phyloP scores from a whole-genome alignment of 1,140 invertebrate species.

The Aporrectodea caliginosa region DNA sequence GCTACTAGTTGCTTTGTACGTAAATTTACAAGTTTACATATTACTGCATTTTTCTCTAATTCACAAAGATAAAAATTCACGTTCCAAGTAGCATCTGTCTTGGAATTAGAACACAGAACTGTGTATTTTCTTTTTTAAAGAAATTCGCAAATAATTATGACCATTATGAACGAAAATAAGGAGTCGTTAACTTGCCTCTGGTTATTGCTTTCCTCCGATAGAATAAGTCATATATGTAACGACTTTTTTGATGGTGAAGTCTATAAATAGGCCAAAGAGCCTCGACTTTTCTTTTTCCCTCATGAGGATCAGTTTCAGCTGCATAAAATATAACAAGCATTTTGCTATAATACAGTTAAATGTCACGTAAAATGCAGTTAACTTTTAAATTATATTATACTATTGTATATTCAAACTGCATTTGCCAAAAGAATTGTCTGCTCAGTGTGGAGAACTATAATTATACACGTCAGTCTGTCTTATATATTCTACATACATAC shows the following conservation, averaged over 20 bases:
- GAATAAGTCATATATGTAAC: constrained; percentile 96
- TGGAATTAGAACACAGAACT: no score
- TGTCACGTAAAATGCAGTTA: neutral
- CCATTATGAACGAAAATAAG: no score
- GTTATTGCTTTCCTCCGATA: constrained; percentile 95
- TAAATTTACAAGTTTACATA: no score
- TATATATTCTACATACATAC: no score
- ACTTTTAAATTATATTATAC: neutral
- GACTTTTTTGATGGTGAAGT: constrained; percentile 95
- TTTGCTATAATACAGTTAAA: neutral
- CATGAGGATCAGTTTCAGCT: constrained; percentile 97
- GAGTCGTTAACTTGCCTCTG: constrained; percentile 65
- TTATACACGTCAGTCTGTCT: neutral
- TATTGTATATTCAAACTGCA: neutral
- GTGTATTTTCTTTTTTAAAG: no score
- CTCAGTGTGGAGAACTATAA: neutral
- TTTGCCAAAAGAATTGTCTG: neutral
- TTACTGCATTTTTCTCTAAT: no score
- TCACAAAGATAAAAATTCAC: no score
- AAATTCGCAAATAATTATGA: no score
- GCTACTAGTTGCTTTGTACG: no score
- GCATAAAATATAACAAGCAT: constrained; percentile 47
- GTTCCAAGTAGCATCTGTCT: no score
- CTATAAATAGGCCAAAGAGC: constrained; percentile 97
- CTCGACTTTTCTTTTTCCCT: constrained; percentile 98